Evolutionary conservation across 2,113 vertebrate species (phyloP), one percentile per base, ranked within the genome.

Genomic region (Lycaon pictus): DNA sequence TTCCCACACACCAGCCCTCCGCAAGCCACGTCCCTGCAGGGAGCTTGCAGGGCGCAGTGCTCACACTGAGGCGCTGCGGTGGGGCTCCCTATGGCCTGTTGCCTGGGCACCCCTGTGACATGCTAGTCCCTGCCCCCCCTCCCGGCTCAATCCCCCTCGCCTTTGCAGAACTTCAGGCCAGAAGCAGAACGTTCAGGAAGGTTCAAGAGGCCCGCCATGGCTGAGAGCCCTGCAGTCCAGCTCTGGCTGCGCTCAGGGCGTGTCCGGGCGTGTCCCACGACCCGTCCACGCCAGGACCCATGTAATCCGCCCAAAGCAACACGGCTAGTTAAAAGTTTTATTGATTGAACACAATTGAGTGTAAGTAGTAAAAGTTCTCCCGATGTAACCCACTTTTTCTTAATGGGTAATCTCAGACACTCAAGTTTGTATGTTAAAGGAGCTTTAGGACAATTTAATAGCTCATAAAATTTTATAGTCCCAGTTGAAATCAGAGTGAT

Each of bases 391-490:
- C 98, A 94, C 97, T 98, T 97, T 98, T 97, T 92, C 98, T 94
- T 96, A 98, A 97, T 62, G 98, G 97, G 98, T 97, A 88, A 98
- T 98, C 97, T 55, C 98, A 97, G 88, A 7, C 98, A 82, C 98
- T 98, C 85, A 74, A 97, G 97, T 98, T 94, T 93, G 98, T 80
- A 92, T 94, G 98, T 96, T 98, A 97, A 98, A 98, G 98, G 98
- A 98, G 98, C 97, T 98, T 98, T 97, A 98, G 98, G 98, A 98
- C 98, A 98, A 98, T 98, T 99, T 98, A 98, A 98, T 98, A 98
- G 98, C 98, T 98, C 98, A 98, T 99, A 98, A 99, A 98, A 98
- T 98, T 99, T 99, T 99, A 99, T 98, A 74, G 98, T 98, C 97
- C 98, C 98, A 7, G 97, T 97, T 98, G 98, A 98, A 99, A 98